phyloP scores from a whole-genome alignment of 2,888 invertebrate genomes.

The Deilephila porcellus region DNA sequence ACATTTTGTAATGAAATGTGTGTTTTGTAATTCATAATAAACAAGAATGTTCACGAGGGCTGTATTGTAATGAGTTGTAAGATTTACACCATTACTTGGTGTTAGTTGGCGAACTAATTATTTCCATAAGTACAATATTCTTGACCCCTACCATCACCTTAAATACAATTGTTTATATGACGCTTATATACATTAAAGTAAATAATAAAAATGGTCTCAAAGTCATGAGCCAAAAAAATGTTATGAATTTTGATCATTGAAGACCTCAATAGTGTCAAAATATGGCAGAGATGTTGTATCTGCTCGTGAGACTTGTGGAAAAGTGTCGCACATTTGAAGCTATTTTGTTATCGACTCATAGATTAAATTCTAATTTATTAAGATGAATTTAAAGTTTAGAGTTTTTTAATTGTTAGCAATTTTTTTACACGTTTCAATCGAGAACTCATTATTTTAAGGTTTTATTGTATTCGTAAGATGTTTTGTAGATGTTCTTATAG shows the following conservation, averaged over 20 bases:
- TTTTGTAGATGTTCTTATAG: conserved; percentile 21
- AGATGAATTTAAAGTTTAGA: conserved; percentile 37
- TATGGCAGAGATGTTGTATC: conserved; percentile 38
- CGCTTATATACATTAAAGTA: no score
- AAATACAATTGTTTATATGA: no score
- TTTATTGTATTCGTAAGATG: conserved; percentile 37
- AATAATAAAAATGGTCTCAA: no score
- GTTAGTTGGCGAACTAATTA: no score
- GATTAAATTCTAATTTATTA: conserved; percentile 51
- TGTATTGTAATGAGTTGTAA: no score
- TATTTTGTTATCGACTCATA: conserved; percentile 59
- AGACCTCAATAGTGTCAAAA: conserved; percentile 29
- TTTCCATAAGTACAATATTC: no score
- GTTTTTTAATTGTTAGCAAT: conserved; percentile 50
- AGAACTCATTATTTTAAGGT: conserved; percentile 60
- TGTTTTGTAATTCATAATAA: no score
- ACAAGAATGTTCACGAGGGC: no score
- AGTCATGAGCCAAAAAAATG: background rate
- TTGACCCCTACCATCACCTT: no score
- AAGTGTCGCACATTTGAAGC: conserved; percentile 5
- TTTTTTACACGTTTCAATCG: conserved; percentile 46
- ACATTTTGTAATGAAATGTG: no score
- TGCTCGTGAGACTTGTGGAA: conserved; percentile 28
- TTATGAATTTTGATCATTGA: background rate
- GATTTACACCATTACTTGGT: no score